Evolutionary conservation across 2,888 invertebrate species (phyloP).

Genomic region (Esperia sulphurella): DNA sequence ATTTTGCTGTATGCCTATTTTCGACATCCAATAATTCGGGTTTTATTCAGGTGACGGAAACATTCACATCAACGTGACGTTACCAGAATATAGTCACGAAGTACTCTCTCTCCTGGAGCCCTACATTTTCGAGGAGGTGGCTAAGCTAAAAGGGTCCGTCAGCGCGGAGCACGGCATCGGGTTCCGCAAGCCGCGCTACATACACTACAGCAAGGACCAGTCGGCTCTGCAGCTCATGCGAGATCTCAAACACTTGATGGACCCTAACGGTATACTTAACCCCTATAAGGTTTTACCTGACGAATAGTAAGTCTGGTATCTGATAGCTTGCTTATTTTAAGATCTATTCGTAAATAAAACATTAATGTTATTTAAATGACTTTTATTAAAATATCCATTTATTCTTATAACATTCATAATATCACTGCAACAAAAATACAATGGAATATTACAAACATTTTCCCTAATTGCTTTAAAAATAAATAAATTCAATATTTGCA

Average conservation of each 20-base stretch:
- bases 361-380: slow-evolving; percentile 68
- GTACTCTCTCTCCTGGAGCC: slow-evolving; percentile 86
- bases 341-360: slow-evolving; percentile 36
- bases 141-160: slow-evolving; percentile 89
- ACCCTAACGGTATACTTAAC: slow-evolving; percentile 96
- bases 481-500: slow-evolving; percentile 60
- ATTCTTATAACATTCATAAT: slow-evolving; percentile 80
- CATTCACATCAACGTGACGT: slow-evolving; percentile 92
- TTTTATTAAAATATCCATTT: slow-evolving; percentile 80
- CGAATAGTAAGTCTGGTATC: neutral
- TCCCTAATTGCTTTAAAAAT: slow-evolving; percentile 72
- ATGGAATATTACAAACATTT: slow-evolving; percentile 77
- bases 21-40: too few species aligned
- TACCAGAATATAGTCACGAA: slow-evolving; percentile 80
- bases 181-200: slow-evolving; percentile 88
- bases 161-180: slow-evolving; percentile 99
- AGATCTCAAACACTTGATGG: slow-evolving; percentile 90
- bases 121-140: slow-evolving; percentile 91
- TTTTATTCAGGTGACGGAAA: slow-evolving; percentile 92
- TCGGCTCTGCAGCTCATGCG: slow-evolving; percentile 90
- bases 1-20: too few species aligned
- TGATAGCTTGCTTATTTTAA: too few species aligned
- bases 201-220: slow-evolving; percentile 86
- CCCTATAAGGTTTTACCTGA: slow-evolving; percentile 92
- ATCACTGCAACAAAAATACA: slow-evolving; percentile 79